phyloP scores from a whole-genome alignment of 2,888 invertebrate species.

The Petrolisthes manimaculis region DNA sequence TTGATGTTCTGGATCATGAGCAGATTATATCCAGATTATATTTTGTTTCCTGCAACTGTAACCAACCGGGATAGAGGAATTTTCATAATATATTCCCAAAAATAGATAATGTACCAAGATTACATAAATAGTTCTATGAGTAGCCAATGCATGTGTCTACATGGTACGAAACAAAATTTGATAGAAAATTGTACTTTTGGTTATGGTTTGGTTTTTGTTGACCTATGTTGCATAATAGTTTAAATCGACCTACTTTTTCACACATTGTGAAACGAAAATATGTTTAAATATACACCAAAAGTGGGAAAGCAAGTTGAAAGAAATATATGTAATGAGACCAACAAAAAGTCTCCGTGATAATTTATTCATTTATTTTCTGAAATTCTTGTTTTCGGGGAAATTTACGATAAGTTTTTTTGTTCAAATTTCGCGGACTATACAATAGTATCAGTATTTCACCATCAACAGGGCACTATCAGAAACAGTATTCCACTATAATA shows the following conservation, averaged over 20 bases:
- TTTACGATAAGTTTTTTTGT: too few species aligned
- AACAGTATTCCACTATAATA: too few species aligned
- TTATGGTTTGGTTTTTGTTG: neutral
- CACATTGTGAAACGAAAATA: neutral
- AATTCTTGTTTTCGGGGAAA: too few species aligned
- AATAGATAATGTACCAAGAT: constrained; percentile 7
- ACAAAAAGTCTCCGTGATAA: too few species aligned
- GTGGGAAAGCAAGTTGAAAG: neutral
- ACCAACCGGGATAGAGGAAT: neutral
- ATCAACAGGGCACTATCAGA: too few species aligned
- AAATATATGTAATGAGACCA: neutral
- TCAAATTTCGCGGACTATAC: too few species aligned
- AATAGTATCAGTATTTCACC: too few species aligned
- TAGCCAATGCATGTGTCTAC: constrained; percentile 15
- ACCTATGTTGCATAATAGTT: constrained; percentile 21
- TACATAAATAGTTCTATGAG: constrained; percentile 8
- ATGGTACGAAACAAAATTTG: constrained; percentile 20
- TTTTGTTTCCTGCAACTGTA: neutral
- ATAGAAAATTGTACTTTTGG: constrained; percentile 2
- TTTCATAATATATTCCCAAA: neutral
- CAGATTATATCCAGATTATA: too few species aligned
- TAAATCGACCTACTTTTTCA: neutral
- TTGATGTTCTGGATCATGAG: neutral
- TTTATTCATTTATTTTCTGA: too few species aligned
- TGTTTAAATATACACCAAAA: constrained; percentile 14